These are phyloP conservation scores for Troglohyphantes excavatus DNA, from an alignment of 2,888 invertebrate species.

Conservation along the genomic window DNA sequence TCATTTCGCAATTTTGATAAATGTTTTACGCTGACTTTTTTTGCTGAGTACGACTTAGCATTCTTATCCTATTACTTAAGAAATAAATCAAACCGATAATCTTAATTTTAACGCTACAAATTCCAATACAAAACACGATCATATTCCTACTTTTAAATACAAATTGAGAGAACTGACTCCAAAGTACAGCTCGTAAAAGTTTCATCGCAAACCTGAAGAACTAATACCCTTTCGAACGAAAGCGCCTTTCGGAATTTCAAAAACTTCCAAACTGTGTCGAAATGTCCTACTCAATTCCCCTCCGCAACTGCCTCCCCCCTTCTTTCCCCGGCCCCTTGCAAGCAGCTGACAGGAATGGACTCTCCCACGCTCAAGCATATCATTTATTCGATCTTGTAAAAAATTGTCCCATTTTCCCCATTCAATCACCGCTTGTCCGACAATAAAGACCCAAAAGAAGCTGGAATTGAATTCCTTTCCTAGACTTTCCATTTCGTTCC, in stretches of 20 bases:
- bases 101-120: too few relatives aligned
- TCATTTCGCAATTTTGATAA: too few relatives aligned
- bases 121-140: too few relatives aligned
- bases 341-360: conserved; percentile 25
- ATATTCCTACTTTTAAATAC: too few relatives aligned
- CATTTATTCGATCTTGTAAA: conserved; percentile 62
- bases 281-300: not conserved
- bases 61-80: too few relatives aligned
- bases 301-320: not conserved
- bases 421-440: conserved; percentile 52
- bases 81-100: too few relatives aligned
- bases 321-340: not conserved
- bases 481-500: not conserved
- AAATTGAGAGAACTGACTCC: too few relatives aligned
- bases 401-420: conserved; percentile 48
- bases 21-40: too few relatives aligned
- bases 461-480: conserved; percentile 38
- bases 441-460: conserved; percentile 34
- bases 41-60: too few relatives aligned
- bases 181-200: too few relatives aligned
- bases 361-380: conserved; percentile 47
- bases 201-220: not conserved
- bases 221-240: not conserved
- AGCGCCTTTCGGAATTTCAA: not conserved
- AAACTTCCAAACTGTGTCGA: not conserved